phyloP scores from a whole-genome alignment of 2,797 vertebrate species.

The Pseudochirops corinnae region DNA sequence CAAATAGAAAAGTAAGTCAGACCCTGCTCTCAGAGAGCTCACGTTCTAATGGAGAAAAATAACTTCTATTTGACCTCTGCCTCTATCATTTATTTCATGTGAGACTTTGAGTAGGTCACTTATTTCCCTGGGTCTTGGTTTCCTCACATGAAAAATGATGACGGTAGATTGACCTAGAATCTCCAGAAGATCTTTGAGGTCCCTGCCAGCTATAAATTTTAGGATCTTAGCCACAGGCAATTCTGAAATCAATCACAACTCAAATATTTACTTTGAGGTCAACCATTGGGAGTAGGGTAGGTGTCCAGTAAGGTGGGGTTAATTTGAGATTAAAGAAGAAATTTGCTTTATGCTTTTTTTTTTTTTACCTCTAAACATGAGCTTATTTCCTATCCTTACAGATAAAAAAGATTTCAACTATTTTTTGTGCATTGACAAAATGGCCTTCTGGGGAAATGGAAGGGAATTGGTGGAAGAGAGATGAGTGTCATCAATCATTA shows the following conservation, averaged over 20 bases:
- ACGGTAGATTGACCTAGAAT: neutral
- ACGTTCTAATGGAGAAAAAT: neutral
- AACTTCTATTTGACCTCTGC: neutral
- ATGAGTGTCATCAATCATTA: neutral
- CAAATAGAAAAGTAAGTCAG: neutral
- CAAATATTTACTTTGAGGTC: neutral
- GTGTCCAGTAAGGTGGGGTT: neutral
- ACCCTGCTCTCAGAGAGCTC: neutral
- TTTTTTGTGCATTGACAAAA: neutral
- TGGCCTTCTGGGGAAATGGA: neutral
- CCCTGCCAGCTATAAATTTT: neutral
- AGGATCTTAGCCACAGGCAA: neutral
- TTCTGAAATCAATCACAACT: neutral
- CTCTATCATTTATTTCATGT: neutral
- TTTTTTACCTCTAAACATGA: neutral
- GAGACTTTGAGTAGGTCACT: neutral
- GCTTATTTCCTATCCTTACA: neutral
- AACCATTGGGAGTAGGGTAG: neutral
- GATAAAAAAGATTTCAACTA: neutral
- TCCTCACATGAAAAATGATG: neutral
- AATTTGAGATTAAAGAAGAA: neutral
- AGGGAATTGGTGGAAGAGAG: neutral
- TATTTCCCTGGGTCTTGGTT: neutral
- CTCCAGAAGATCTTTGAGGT: neutral
- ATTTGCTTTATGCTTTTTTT: neutral